Evolutionary conservation across 2,113 vertebrate species (phyloP).

Genomic region (Heptranchias perlo): DNA sequence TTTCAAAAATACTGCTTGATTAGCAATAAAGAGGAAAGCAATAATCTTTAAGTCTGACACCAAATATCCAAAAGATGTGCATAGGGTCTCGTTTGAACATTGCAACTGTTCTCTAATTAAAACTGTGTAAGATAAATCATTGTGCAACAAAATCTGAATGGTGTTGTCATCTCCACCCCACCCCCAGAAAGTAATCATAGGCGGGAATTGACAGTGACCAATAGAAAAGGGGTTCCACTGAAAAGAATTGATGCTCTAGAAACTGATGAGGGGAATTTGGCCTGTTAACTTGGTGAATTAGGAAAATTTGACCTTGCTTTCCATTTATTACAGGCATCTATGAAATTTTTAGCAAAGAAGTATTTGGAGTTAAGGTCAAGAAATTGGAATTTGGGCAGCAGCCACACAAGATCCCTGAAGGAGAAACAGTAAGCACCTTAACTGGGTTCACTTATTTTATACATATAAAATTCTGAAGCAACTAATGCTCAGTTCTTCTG

Average conservation of each 20-base stretch:
- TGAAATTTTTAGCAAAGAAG: slow-evolving; percentile 98
- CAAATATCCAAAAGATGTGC: too few species aligned
- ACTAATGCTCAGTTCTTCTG: not conserved
- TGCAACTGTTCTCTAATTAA: too few species aligned
- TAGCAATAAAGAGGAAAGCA: too few species aligned
- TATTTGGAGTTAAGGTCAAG: slow-evolving; percentile 91
- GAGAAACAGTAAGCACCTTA: slow-evolving; percentile 75
- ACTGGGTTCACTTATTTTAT: not conserved
- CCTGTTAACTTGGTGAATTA: not conserved
- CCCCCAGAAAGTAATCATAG: not conserved
- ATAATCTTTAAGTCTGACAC: too few species aligned
- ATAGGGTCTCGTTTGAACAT: too few species aligned
- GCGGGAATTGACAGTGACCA: not conserved
- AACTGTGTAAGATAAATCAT: too few species aligned
- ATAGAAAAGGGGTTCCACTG: not conserved
- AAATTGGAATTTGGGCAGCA: slow-evolving; percentile 94
- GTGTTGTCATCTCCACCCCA: too few species aligned
- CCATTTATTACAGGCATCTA: slow-evolving; percentile 78
- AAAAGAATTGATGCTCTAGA: not conserved
- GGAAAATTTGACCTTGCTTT: slow-evolving; percentile 38
- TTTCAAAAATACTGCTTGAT: too few species aligned
- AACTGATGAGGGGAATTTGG: not conserved
- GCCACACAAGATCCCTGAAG: slow-evolving; percentile 91
- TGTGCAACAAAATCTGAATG: too few species aligned
- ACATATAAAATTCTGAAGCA: not conserved